Base-by-base conservation (phyloP, 2,888 invertebrate species). In the Mythimna vitellina region DNA sequence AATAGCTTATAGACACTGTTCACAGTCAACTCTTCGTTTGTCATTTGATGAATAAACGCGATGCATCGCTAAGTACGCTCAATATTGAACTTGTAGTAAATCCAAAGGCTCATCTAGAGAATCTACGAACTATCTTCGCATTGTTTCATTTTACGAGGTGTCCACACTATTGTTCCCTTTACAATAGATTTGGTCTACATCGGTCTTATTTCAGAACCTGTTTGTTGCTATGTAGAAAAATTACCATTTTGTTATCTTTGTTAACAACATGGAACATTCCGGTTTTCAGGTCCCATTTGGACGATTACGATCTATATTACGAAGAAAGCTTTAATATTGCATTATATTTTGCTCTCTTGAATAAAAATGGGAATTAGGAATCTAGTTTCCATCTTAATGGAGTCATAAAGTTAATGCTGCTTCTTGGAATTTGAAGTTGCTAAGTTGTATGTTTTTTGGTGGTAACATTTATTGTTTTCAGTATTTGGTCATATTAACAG, bases 91-190 rank as follows among this genome's bases (percentile, higher is more conserved):
- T 76, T 29, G 0, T 14, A 29, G 7, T 25, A 38, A 38, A 29
- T 10, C 22, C 8, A 7, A 54, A 75, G 87, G 73, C 90, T 78
- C 89, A 87, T 92, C 91, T 77, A 92, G 92, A 78, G 78, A 76
- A 81, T 79, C 77, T 87, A 86, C 66, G 81, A 86, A 88, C 87
- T 90, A 90, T 92, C 92, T 89, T 88, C 82, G 89, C 89, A 92
- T 90, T 92, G 93, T 91, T 92, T 91, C 90, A 92, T 90, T 92
- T 92, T 89, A 92, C 90, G 92, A 92, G 87, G 88, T 92, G 92
- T 92, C 91, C 91, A 90, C 90, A 90, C 92, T 89, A 93, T 93
- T 93, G 93, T 93, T 90, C 88, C 87, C 84, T 88, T 89, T 88
- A 92, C 92, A 90, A 92, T 92, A 91, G 91, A 90, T 91, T 92